These are phyloP conservation scores for Callyntrura sp. DNA, from an alignment of 2,888 invertebrate genomes.

Conservation along the genomic window DNA sequence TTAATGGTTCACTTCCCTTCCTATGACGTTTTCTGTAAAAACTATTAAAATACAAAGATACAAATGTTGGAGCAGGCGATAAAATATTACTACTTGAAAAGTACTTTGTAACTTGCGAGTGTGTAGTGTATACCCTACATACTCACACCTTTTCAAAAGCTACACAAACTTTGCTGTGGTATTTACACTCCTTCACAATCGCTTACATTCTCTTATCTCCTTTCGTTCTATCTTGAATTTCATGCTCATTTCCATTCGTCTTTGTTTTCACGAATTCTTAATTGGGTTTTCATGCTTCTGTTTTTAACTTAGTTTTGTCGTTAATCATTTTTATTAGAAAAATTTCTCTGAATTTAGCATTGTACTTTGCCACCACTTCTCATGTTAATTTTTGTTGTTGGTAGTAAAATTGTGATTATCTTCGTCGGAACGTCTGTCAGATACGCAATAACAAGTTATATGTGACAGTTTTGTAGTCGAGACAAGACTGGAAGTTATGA, in stretches of 20 bases:
- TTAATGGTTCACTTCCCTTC: constrained; percentile 73
- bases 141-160: constrained; percentile 3
- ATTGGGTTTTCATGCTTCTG: constrained; percentile 35
- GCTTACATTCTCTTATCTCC: constrained; percentile 10
- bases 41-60: neutral
- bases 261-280: constrained; percentile 35
- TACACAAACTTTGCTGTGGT: neutral
- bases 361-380: too few species aligned
- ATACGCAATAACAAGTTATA: neutral
- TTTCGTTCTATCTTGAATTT: constrained; percentile 35
- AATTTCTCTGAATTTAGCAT: too few species aligned
- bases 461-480: too few species aligned
- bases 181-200: neutral
- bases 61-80: neutral
- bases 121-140: neutral
- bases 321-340: constrained; percentile 24
- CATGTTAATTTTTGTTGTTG: neutral
- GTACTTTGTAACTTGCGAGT: neutral
- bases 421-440: neutral
- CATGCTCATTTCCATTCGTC: constrained; percentile 1
- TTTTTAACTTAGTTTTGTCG: neutral
- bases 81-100: constrained; percentile 24
- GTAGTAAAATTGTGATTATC: neutral
- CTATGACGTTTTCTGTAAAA: constrained; percentile 23
- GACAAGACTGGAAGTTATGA: too few species aligned